Conservation (phyloP, 2,888 invertebrate species). For the Trissonchulus sp. region DNA sequence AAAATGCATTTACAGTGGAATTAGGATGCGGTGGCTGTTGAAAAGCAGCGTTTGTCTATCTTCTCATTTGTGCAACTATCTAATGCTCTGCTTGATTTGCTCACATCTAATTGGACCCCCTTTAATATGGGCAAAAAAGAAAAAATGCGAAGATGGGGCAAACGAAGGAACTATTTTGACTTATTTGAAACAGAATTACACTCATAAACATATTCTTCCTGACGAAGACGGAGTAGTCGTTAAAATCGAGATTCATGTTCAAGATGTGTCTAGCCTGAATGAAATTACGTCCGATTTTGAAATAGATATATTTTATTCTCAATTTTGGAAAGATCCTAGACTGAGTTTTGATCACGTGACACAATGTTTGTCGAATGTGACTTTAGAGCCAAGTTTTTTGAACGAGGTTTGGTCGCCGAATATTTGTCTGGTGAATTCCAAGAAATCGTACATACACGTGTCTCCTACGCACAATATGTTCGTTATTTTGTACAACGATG, state of each 20-base stretch:
- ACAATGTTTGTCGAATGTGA: constrained; percentile 23
- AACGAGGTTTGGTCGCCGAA: constrained; percentile 51
- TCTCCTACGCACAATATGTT: constrained; percentile 51
- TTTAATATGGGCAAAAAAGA: background rate
- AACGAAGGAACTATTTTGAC: constrained; percentile 16
- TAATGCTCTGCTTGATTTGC: too few relatives aligned
- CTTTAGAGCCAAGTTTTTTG: constrained; percentile 41
- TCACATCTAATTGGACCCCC: background rate
- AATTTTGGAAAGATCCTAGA: constrained; percentile 41
- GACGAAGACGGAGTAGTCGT: constrained; percentile 33
- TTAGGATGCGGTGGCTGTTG: too few relatives aligned
- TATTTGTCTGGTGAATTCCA: constrained; percentile 50
- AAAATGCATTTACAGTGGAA: too few relatives aligned
- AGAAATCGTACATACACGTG: constrained; percentile 45
- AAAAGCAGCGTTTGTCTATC: too few relatives aligned
- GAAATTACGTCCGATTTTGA: constrained; percentile 51
- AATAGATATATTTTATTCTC: constrained; percentile 49
- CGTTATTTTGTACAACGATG: constrained; percentile 47
- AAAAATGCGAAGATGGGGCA: background rate
- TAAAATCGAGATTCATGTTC: constrained; percentile 29
- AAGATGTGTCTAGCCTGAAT: constrained; percentile 50
- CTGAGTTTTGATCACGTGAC: constrained; percentile 27
- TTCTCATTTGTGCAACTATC: too few relatives aligned
- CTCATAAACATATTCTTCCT: constrained; percentile 15
- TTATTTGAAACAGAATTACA: background rate